Percentiles rank a stretch among this genome's conserved stretches.
Conservation (phyloP, 2,888 invertebrate genomes). For the Hemistola chrysoprasaria region DNA sequence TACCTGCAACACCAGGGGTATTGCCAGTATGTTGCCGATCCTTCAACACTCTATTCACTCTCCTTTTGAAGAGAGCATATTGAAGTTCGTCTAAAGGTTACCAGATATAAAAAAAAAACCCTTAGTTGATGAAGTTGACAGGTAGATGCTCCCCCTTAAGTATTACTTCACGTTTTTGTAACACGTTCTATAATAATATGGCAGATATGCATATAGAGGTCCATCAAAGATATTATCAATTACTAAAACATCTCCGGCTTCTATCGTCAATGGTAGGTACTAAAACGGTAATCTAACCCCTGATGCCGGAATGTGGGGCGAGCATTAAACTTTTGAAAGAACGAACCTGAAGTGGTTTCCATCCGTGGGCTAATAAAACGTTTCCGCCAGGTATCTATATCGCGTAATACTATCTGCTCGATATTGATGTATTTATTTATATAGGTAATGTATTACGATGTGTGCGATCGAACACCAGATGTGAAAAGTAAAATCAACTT, state of each 20-base stretch:
- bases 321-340: conserved; percentile 27
- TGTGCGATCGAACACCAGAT: conserved; percentile 20
- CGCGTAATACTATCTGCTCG: no score
- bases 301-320: conserved; percentile 19
- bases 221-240: background rate
- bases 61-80: no score
- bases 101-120: no score
- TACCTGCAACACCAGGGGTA: no score
- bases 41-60: no score
- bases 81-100: no score
- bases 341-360: conserved; percentile 22
- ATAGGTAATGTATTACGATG: conserved; percentile 47
- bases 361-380: conserved; percentile 26
- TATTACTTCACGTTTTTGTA: no score
- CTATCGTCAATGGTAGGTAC: conserved; percentile 10
- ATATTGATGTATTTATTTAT: conserved; percentile 42
- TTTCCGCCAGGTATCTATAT: conserved; percentile 18
- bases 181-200: no score
- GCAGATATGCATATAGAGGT: no score
- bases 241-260: conserved; percentile 1
- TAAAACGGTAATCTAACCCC: conserved; percentile 21
- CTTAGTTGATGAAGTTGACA: no score
- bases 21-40: no score
- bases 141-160: no score
- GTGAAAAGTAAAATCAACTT: conserved; percentile 3